Evolutionary conservation across 2,797 vertebrate species (phyloP).

Genomic region (Intellagama lesueurii): DNA sequence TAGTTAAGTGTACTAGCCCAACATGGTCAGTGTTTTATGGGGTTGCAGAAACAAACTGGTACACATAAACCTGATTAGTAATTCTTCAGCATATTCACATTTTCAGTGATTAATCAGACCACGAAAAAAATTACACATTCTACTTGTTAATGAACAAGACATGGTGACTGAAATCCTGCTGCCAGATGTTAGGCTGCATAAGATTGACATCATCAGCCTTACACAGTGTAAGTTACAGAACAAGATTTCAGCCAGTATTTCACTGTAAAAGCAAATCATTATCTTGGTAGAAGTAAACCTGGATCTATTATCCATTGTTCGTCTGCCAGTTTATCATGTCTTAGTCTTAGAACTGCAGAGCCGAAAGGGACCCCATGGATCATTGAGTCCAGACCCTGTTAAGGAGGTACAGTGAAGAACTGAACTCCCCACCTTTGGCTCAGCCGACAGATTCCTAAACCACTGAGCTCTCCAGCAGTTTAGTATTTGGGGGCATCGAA

Average conservation of each 20-base stretch:
- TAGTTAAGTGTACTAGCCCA: not conserved
- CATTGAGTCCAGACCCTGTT: too few species aligned
- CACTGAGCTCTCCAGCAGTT: too few species aligned
- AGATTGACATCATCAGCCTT: too few species aligned
- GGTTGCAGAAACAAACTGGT: not conserved
- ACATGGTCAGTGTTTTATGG: not conserved
- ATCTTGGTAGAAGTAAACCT: not conserved
- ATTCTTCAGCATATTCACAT: not conserved
- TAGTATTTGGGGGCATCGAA: not conserved
- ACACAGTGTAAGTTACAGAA: too few species aligned
- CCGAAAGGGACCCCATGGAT: too few species aligned
- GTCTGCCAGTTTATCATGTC: not conserved
- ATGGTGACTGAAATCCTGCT: too few species aligned
- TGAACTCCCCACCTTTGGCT: too few species aligned
- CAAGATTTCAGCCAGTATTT: not conserved
- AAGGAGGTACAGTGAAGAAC: too few species aligned
- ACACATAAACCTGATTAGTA: not conserved
- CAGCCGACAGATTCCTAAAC: too few species aligned
- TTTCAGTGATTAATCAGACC: not conserved
- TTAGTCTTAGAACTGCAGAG: not conserved
- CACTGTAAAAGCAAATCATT: not conserved
- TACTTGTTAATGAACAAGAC: not conserved
- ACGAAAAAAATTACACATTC: not conserved
- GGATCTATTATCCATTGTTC: not conserved
- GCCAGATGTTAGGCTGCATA: too few species aligned